Evolutionary conservation across 2,113 vertebrate species (phyloP), one percentile per base, ranked within the genome.

Genomic region (Hippocampus mohnikei): DNA sequence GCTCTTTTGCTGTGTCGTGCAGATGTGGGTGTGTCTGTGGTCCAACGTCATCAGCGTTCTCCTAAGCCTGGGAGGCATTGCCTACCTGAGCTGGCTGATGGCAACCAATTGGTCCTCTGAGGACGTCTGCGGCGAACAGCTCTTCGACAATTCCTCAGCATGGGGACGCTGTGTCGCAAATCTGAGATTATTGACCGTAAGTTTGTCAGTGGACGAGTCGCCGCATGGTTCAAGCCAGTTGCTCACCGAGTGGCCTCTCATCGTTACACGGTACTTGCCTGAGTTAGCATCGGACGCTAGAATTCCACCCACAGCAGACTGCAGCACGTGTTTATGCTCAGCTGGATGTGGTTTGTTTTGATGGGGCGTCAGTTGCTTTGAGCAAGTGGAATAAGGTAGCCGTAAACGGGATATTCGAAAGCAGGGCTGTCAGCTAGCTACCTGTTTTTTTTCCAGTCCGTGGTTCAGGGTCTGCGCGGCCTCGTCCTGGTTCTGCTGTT

Each of bases 111-210:
- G 21, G n/a, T 11, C 40, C 4, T n/a, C 62, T 1, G 5, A 7
- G 10, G 1, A 6, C 10, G n/a, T 64, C 5, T 64, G 62, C 62
- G 62, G 86, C 4, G 12, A 2, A 0, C 0, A 2, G 0, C 1
- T 18, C 5, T 3, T 0, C 0, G 21, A 15, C 56, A 16, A 1
- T 1, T 5, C 18, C 2, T 13, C 29, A 16, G 23, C 25, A 4
- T 59, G 56, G 1, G 0, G n/a, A 4, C 20, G 0, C 40, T 64
- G 62, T n/a, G 21, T 42, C 21, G 0, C 0, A 9, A 21, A 5
- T 6, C 40, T 64, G 12, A 8, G 40, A 20, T 7, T 8, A n/a
- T 42, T 64, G 21, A 12, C 44, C 12, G 62, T 44, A 42, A 23
- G 62, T 82, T 16, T 1, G 0, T 55, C 58, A 7, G 61, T 11